Percentiles rank a stretch among this genome's conserved stretches.
These are phyloP conservation scores for Rhipidura dahli DNA, from an alignment of 2,113 vertebrate species.

Conservation along the genomic window DNA sequence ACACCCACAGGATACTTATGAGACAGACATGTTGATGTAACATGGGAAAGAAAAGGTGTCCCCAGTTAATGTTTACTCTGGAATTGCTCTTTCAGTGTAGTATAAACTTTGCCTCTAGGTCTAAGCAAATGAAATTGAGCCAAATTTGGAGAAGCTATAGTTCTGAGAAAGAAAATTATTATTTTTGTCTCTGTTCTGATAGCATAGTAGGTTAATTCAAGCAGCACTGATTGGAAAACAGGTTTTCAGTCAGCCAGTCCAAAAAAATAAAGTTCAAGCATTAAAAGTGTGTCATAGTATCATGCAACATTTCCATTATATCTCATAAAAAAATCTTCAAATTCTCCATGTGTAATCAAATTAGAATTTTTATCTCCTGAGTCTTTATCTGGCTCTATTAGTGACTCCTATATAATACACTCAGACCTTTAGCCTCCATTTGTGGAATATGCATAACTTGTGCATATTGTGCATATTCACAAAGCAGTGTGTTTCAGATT, in stretches of 20 bases:
- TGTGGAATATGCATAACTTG: neutral
- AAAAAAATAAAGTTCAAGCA: neutral
- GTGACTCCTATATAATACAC: neutral
- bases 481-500: conserved; percentile 38
- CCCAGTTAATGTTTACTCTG: neutral
- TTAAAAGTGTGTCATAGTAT: neutral
- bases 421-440: neutral
- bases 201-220: neutral
- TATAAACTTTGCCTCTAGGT: neutral
- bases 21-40: rapidly evolving
- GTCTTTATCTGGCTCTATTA: neutral
- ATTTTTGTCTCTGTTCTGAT: neutral
- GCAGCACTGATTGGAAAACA: neutral
- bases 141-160: neutral
- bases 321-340: neutral
- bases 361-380: neutral
- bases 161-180: neutral
- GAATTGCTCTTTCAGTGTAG: neutral
- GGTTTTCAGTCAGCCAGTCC: neutral
- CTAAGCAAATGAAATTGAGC: neutral
- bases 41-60: neutral
- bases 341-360: neutral
- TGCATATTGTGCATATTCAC: neutral
- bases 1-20: neutral
- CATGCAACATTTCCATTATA: neutral